Evolutionary conservation across 1,140 invertebrate genomes (phyloP).

Genomic region (Atta colombica): DNA sequence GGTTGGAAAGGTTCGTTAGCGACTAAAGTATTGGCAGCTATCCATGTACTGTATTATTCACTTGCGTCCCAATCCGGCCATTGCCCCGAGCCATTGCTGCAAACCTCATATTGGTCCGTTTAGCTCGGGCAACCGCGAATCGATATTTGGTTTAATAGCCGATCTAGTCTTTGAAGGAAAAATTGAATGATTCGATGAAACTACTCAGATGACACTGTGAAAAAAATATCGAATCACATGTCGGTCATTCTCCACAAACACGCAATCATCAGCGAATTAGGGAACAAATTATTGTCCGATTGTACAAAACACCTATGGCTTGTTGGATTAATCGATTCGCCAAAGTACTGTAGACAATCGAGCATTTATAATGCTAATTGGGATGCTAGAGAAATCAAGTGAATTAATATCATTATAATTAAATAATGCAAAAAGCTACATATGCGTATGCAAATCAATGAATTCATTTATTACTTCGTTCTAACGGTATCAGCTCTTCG

Average conservation of each 20-base stretch:
- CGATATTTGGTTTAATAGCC: constrained; percentile 80
- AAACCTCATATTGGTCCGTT: constrained; percentile 71
- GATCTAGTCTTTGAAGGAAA: constrained; percentile 66
- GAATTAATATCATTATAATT: not conserved
- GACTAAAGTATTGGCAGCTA: constrained; percentile 46
- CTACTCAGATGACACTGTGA: constrained; percentile 12
- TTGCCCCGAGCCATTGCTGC: constrained; percentile 35
- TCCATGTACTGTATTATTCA: constrained; percentile 54
- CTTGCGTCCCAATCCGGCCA: constrained; percentile 45
- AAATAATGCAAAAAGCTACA: constrained; percentile 32
- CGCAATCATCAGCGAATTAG: constrained; percentile 5
- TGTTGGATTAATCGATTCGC: constrained; percentile 10
- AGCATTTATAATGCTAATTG: constrained; percentile 18
- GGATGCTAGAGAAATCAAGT: not conserved
- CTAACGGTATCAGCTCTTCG: not conserved
- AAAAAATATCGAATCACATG: constrained; percentile 30
- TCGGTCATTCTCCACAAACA: not conserved
- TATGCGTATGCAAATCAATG: constrained; percentile 6
- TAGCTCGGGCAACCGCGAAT: constrained; percentile 77
- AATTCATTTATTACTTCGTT: constrained; percentile 32
- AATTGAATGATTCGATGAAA: constrained; percentile 76
- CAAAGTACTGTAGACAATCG: not conserved
- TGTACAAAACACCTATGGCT: not conserved
- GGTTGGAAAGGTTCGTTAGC: constrained; percentile 62
- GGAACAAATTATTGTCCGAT: constrained; percentile 25